Evolutionary conservation across 2,113 vertebrate genomes (phyloP), one percentile per base, ranked within the genome.

Genomic region (Sardina pilchardus): DNA sequence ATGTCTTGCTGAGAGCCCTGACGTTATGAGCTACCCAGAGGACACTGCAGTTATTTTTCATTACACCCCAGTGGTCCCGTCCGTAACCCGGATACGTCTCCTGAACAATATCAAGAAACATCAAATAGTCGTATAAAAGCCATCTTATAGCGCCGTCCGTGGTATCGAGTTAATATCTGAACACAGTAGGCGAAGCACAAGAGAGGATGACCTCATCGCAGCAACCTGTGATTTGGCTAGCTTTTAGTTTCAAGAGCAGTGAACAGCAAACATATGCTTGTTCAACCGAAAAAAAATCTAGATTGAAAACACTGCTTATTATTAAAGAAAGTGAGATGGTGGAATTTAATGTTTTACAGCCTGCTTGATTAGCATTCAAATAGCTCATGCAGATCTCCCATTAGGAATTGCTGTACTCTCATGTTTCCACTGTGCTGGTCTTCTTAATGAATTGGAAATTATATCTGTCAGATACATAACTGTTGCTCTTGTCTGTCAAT

Each of bases 311-410:
- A 4, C 30, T 36, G 71, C 10, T 78, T 78, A 78, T 17, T 78
- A 78, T 36, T 36, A 78, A 71, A 71, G 16, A 63, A 34, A 34
- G 7, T 34, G 71, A 26, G 24, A 34, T 78, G 14, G 10, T 36
- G 30, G 12, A 39, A 36, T 78, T 39, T 78, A 39, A 36, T 78
- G 71, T 78, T 78, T 78, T 36, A 78, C 71, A 36, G 34, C 34
- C 16, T 10, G 4, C 84, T 85, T 91, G 82, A 91, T 94, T 93
- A 89, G 87, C 90, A 91, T 93, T 92, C 87, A 93, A 91, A 92
- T 90, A 90, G 90, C 90, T 86, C 82, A 84, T 47, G 86, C 92
- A 85, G 85, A 89, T 89, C 50, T 85, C 48, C 48, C 85, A 88
- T 89, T 34, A 78, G 71, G 30, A 36, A 78, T 78, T 36, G 26